These are phyloP conservation scores for Nebria brevicollis DNA, from an alignment of 2,888 invertebrate genomes.

Conservation along the genomic window DNA sequence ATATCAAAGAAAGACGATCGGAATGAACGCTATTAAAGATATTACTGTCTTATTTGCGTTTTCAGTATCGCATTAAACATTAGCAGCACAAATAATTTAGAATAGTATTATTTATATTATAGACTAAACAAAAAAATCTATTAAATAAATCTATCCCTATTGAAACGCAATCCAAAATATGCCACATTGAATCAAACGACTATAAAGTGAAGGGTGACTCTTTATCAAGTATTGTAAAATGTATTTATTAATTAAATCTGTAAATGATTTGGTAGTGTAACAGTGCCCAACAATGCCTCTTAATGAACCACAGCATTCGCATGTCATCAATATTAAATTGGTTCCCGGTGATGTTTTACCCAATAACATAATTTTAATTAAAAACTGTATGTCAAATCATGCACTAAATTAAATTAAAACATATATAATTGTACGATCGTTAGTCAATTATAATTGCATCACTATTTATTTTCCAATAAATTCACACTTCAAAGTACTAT, in stretches of 20 bases:
- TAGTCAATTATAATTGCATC: neutral
- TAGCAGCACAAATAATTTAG: too few species aligned
- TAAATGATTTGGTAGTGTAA: constrained; percentile 7
- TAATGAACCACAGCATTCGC: constrained; percentile 13
- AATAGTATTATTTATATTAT: too few species aligned
- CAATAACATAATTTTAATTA: constrained; percentile 40
- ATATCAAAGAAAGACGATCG: too few species aligned
- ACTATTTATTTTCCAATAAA: neutral
- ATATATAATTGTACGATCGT: neutral
- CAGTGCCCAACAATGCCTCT: constrained; percentile 3
- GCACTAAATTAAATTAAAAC: constrained; percentile 2
- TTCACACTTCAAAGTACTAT: neutral
- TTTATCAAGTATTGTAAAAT: constrained; percentile 16
- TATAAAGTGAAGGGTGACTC: neutral
- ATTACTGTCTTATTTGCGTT: too few species aligned
- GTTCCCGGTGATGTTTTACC: constrained; percentile 27
- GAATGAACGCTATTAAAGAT: too few species aligned
- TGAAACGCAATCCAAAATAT: too few species aligned
- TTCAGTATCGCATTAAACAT: too few species aligned
- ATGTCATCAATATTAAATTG: constrained; percentile 20
- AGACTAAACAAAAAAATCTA: too few species aligned
- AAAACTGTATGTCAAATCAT: constrained; percentile 24
- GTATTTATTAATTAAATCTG: constrained; percentile 31
- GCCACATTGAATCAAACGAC: neutral
- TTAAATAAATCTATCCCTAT: too few species aligned